These are phyloP conservation scores for Hydrocynus forskahlii DNA, from an alignment of 2,797 vertebrate species.

Conservation along the genomic window DNA sequence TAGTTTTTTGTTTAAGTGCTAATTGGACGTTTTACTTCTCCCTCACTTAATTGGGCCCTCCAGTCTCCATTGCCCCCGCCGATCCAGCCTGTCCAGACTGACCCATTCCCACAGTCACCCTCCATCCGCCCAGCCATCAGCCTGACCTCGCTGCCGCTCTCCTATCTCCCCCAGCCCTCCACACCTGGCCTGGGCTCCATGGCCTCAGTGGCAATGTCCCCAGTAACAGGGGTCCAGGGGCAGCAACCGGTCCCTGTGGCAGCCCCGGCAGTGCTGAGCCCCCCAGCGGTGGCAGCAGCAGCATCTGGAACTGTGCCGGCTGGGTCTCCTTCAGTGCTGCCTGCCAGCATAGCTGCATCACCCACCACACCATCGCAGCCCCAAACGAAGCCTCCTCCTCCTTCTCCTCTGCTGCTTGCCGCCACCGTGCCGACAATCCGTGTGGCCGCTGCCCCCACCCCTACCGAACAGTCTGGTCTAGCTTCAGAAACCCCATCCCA, in stretches of 20 bases:
- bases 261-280: slow-evolving; percentile 60
- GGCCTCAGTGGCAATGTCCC: slow-evolving; percentile 74
- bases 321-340: slow-evolving; percentile 26
- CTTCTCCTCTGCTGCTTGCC: slow-evolving; percentile 72
- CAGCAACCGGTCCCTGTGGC: slow-evolving; percentile 74
- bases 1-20: slow-evolving; percentile 27
- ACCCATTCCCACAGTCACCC: slow-evolving; percentile 68
- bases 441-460: slow-evolving; percentile 84
- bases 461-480: slow-evolving; percentile 77
- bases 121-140: slow-evolving; percentile 70
- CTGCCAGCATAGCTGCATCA: slow-evolving; percentile 68
- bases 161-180: slow-evolving; percentile 71
- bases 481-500: slow-evolving; percentile 86
- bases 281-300: slow-evolving; percentile 67
- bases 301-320: slow-evolving; percentile 67
- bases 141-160: slow-evolving; percentile 76
- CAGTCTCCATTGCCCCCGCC: slow-evolving; percentile 82
- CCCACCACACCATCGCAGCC: slow-evolving; percentile 77
- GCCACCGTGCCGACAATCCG: slow-evolving; percentile 87
- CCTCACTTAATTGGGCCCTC: slow-evolving; percentile 67
- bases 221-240: slow-evolving; percentile 79
- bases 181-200: slow-evolving; percentile 65
- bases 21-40: slow-evolving; percentile 22
- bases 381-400: slow-evolving; percentile 77
- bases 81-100: slow-evolving; percentile 79